Evolutionary conservation across 1,140 invertebrate species (phyloP), one percentile per base, ranked within the genome.

Genomic region (Orius insidiosus): DNA sequence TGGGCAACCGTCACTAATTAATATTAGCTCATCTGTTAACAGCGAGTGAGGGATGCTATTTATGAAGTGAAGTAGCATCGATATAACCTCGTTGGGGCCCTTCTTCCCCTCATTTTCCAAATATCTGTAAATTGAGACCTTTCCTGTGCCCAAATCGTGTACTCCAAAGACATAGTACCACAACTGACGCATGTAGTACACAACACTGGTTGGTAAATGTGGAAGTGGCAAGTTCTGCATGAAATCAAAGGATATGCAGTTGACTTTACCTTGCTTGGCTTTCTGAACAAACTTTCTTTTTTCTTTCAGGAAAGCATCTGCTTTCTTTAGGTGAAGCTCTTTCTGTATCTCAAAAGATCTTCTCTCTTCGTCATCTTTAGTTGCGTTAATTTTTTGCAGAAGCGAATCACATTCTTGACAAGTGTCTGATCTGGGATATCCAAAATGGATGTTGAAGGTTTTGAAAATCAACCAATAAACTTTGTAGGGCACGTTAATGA

Each of bases 151-250:
- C 18, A 42, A 24, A 24, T 42, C 18, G 16, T 42, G 39, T 11
- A 42, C 39, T 11, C 39, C 39, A 24, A 42, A 42, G 7, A 42
- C 39, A 24, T 42, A 42, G 11, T 42, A 18, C 39, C 39, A 24
- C 15, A 42, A 11, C 18, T 42, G 39, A 16, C 39, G 13, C 4
- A 11, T 7, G 16, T 42, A 42, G 11, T 8, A 42, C 15, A 42
- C 39, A 15, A 16, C 7, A 42, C 18, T 42, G 6, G 39, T 42
- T 6, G 13, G 13, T 5, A 24, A 16, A 42, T 42, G 39, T 16
- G 39, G 39, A 11, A 42, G 39, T 5, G 39, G 39, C 18, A 42
- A 13, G 15, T 42, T 42, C 7, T 42, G 39, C 9, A 42, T 42
- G 11, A 4, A 42, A 42, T 42, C 39, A 24, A 42, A 16, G 3